Conservation (phyloP, 2,888 invertebrate genomes). For the Agrotis clavis region DNA sequence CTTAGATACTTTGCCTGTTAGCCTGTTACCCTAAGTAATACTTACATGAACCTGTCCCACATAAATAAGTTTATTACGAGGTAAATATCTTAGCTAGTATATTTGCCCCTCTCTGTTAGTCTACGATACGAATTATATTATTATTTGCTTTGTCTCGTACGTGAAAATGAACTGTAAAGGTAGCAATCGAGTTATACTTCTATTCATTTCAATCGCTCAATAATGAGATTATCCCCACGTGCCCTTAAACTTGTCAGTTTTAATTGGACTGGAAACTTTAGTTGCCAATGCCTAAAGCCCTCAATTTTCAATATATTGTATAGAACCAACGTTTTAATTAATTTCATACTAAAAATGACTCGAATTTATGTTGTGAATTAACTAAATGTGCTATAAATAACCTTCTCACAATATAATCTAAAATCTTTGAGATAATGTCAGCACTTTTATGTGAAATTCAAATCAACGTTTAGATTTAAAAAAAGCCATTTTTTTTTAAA, state of each 20-base stretch:
- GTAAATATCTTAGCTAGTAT: conserved; percentile 4
- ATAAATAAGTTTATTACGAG: conserved; percentile 14
- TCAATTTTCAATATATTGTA: background rate
- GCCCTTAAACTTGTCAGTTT: background rate
- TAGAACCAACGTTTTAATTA: background rate
- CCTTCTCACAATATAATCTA: too few relatives aligned
- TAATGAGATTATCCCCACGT: background rate
- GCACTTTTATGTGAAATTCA: too few relatives aligned
- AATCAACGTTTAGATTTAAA: too few relatives aligned
- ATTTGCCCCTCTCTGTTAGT: conserved; percentile 11
- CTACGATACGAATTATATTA: conserved; percentile 6
- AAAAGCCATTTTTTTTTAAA: too few relatives aligned
- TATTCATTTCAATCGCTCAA: background rate
- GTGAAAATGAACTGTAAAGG: background rate
- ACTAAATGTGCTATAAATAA: background rate
- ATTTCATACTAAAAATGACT: background rate
- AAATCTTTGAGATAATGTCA: too few relatives aligned
- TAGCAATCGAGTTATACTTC: conserved; percentile 9
- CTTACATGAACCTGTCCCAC: background rate
- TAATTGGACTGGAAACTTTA: background rate
- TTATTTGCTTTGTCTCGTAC: conserved; percentile 26
- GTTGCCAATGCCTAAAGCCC: too few relatives aligned
- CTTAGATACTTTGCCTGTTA: background rate
- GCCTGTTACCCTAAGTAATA: conserved; percentile 17
- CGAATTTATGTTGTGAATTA: background rate